phyloP scores from a whole-genome alignment of 2,888 invertebrate genomes.

The Archips crataeganus region DNA sequence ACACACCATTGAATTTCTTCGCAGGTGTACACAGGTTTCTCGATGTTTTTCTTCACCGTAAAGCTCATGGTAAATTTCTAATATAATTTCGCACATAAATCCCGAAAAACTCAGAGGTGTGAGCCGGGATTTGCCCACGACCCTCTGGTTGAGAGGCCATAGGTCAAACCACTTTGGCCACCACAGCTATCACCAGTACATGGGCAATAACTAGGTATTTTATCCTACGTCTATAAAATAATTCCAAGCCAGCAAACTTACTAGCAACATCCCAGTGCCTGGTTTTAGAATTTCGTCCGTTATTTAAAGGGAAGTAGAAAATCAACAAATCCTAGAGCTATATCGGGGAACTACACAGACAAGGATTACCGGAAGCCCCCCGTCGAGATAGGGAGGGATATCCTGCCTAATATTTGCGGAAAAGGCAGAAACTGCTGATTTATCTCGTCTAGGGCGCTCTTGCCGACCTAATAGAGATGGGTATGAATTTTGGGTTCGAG shows the following conservation, averaged over 20 bases:
- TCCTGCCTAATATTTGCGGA: conserved; percentile 19
- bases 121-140: too few species aligned
- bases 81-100: too few species aligned
- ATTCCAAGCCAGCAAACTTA: not conserved
- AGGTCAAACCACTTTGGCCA: too few species aligned
- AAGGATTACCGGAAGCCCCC: conserved; percentile 19
- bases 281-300: not conserved
- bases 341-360: conserved; percentile 13
- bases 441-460: conserved; percentile 13
- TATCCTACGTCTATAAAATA: not conserved
- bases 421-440: conserved; percentile 33
- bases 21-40: too few species aligned
- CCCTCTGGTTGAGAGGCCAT: too few species aligned
- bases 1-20: too few species aligned
- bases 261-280: not conserved
- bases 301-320: conserved; percentile 1
- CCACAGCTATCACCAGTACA: too few species aligned
- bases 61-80: too few species aligned
- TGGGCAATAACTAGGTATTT: too few species aligned
- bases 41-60: too few species aligned
- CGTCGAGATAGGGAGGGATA: conserved; percentile 11
- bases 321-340: conserved; percentile 4
- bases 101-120: too few species aligned
- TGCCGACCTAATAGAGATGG: conserved; percentile 11
- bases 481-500: not conserved